Evolutionary conservation across 2,888 invertebrate species (phyloP).

Genomic region (Ceramica pisi): DNA sequence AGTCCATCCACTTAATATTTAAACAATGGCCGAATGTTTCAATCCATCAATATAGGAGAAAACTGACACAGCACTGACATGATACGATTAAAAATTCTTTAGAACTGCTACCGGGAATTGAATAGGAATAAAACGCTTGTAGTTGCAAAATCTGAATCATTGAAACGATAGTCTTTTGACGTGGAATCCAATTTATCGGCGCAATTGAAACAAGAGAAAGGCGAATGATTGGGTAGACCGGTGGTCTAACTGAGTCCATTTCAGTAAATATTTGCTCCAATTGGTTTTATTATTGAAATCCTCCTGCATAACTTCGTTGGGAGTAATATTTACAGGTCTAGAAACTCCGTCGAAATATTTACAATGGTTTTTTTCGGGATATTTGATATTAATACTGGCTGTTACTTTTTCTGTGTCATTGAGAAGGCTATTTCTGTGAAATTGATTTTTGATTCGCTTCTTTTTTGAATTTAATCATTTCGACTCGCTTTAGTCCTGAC

Average conservation of each 20-base stretch:
- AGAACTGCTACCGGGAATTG: slow-evolving; percentile 53
- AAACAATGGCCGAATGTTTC: neutral
- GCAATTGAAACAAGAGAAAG: slow-evolving; percentile 72
- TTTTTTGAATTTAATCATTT: neutral
- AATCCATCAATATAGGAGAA: slow-evolving; percentile 9
- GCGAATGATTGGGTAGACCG: slow-evolving; percentile 72
- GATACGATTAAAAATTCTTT: slow-evolving; percentile 66
- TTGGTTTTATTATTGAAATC: slow-evolving; percentile 59
- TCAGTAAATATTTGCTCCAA: slow-evolving; percentile 61
- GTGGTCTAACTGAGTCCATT: slow-evolving; percentile 64
- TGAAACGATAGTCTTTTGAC: slow-evolving; percentile 74
- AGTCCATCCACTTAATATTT: neutral
- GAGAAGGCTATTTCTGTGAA: neutral
- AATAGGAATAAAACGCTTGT: slow-evolving; percentile 71
- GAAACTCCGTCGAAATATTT: slow-evolving; percentile 13
- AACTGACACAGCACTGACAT: slow-evolving; percentile 28
- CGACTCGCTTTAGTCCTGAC: neutral
- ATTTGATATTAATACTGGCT: slow-evolving; percentile 13
- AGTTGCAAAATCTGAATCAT: slow-evolving; percentile 75
- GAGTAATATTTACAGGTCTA: slow-evolving; percentile 32
- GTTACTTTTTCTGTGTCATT: slow-evolving; percentile 4
- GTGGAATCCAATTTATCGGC: slow-evolving; percentile 75
- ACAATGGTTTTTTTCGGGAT: neutral
- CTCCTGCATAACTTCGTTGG: slow-evolving; percentile 46
- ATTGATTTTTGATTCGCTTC: neutral